A percentile compares a stretch with the other conserved stretches of the same genome.
phyloP scores from a whole-genome alignment of 2,888 invertebrate genomes.

The Caenorhabditis imperialis region DNA sequence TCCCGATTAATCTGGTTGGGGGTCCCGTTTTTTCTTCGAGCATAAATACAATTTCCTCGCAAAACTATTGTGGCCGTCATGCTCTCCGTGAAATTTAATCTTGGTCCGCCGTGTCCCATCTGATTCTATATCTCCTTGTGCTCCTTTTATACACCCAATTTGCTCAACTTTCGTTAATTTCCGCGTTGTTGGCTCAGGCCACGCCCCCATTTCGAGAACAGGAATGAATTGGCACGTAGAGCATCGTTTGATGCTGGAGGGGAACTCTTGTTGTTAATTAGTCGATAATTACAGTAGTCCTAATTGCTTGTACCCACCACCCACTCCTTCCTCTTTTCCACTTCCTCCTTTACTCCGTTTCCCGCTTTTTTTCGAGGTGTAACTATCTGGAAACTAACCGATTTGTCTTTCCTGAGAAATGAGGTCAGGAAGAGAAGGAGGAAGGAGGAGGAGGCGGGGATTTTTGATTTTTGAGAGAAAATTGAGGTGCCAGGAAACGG shows the following conservation, averaged over 20 bases:
- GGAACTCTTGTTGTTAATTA: too few relatives aligned
- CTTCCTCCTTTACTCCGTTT: neutral
- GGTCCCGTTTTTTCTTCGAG: neutral
- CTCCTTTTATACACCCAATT: slow-evolving; percentile 19
- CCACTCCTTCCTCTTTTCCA: neutral
- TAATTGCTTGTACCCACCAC: neutral
- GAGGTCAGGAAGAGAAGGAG: too few relatives aligned
- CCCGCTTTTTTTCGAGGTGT: too few relatives aligned
- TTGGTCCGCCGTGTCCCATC: slow-evolving; percentile 3
- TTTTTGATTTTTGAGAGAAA: too few relatives aligned
- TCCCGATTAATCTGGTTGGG: slow-evolving; percentile 15
- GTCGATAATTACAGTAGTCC: too few relatives aligned
- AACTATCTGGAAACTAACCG: slow-evolving; percentile 29
- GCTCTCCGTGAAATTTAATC: slow-evolving; percentile 23
- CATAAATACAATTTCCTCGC: slow-evolving; percentile 40
- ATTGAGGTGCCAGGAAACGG: too few relatives aligned
- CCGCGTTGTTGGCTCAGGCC: neutral
- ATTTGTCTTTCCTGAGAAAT: too few relatives aligned
- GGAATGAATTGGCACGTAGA: too few relatives aligned
- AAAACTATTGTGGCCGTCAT: slow-evolving; percentile 5
- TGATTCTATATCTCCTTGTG: slow-evolving; percentile 14
- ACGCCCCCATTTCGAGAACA: neutral
- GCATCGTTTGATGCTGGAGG: too few relatives aligned
- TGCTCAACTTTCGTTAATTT: slow-evolving; percentile 3
- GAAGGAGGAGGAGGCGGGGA: too few relatives aligned